Conservation (phyloP, 2,113 vertebrate species). For the Rhinichthys klamathensis region DNA sequence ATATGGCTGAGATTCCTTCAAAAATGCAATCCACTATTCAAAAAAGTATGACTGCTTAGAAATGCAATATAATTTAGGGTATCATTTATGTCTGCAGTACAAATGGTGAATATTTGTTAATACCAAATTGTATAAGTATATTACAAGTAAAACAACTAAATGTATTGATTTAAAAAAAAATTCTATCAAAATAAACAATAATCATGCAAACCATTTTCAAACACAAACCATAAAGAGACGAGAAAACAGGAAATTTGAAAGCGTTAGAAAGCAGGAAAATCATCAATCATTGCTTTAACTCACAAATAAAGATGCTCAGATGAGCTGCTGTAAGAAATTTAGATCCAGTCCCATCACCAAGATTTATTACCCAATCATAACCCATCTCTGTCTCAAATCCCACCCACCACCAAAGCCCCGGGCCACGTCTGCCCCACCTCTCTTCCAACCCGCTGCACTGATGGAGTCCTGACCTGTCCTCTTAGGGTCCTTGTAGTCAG, state of each 20-base stretch:
- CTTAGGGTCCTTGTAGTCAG: slow-evolving; percentile 83
- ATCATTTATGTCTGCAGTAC: neutral
- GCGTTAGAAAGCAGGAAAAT: neutral
- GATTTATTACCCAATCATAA: slow-evolving; percentile 13
- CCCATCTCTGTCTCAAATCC: neutral
- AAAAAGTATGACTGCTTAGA: neutral
- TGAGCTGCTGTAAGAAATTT: slow-evolving; percentile 1
- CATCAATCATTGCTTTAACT: neutral
- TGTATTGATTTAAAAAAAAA: neutral
- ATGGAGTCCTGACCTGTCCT: slow-evolving; percentile 78
- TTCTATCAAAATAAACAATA: neutral
- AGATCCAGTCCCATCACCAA: slow-evolving; percentile 24
- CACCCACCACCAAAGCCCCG: slow-evolving; percentile 31
- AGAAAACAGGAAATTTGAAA: neutral
- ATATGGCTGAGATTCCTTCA: neutral
- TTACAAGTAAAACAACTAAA: neutral
- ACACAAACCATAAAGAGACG: neutral
- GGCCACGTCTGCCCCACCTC: slow-evolving; percentile 55
- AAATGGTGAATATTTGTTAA: neutral
- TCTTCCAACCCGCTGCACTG: slow-evolving; percentile 55
- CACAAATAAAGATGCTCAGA: slow-evolving; percentile 11
- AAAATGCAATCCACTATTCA: neutral
- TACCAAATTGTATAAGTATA: too few relatives aligned
- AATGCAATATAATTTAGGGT: neutral
- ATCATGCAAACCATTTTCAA: neutral